Percentiles rank a stretch among this genome's conserved stretches.
Evolutionary conservation across 1,140 invertebrate genomes (phyloP).

Genomic region (Sycophaga agraensis): DNA sequence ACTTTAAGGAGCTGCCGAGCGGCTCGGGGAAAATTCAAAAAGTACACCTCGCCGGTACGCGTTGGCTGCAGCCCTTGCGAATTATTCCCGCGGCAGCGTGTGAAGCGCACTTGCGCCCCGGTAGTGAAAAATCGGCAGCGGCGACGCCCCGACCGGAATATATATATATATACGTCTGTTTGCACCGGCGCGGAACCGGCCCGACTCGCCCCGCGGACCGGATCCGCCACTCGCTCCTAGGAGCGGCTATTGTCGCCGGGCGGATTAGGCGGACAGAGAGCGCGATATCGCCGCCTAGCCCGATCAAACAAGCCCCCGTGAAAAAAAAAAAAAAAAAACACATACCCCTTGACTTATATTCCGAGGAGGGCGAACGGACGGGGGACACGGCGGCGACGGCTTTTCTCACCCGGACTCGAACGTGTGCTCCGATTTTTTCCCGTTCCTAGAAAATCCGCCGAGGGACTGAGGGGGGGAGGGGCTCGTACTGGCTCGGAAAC

Average conservation of each 20-base stretch:
- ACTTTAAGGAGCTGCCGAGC: no score
- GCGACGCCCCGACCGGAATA: background rate
- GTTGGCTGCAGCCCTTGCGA: no score
- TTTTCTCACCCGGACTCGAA: background rate
- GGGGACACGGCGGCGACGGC: no score
- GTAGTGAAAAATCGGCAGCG: constrained; percentile 17
- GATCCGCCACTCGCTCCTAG: constrained; percentile 24
- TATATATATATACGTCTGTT: constrained; percentile 4
- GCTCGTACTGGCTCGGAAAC: constrained; percentile 30
- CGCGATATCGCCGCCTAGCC: background rate
- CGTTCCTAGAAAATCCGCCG: constrained; percentile 38
- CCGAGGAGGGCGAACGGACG: no score
- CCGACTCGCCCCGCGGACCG: constrained; percentile 32
- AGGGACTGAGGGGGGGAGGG: constrained; percentile 37
- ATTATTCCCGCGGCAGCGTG: no score
- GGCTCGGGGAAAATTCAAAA: no score
- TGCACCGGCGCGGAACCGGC: constrained; percentile 7
- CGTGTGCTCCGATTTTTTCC: constrained; percentile 35
- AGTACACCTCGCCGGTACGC: no score
- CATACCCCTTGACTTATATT: constrained; percentile 28
- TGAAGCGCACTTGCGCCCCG: no score
- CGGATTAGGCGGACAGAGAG: background rate
- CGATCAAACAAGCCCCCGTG: constrained; percentile 20
- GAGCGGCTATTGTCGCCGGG: no score
- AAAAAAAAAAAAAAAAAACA: background rate